Evolutionary conservation across 2,888 invertebrate genomes (phyloP), one percentile per base, ranked within the genome.

Genomic region (Branchinecta sandiegonensis): DNA sequence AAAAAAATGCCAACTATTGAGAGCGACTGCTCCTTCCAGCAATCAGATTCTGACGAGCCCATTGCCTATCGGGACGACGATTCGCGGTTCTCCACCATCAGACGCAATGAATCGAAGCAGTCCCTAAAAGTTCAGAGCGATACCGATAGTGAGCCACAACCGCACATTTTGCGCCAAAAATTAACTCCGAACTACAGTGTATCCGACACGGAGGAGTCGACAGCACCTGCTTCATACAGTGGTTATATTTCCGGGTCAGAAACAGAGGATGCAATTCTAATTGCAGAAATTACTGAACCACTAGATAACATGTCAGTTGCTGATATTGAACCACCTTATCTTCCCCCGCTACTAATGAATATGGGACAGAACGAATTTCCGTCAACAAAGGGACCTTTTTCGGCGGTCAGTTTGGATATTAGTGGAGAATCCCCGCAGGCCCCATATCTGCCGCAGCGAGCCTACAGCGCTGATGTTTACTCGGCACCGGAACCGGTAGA

Each of bases 321-420:
- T 9, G n/a, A 14, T 56, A 17, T 56, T 14, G 56, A 56, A n/a
- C 14, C 17, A 17, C 8, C 56, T 56, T n/a, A 56, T 8, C 17
- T 56, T n/a, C n/a, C n/a, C n/a, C 14, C 17, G 17, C 56, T 17
- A n/a, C 8, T 56, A 56, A 56, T 56, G n/a, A 37, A 37, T 5
- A 8, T 17, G n/a, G 17, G 14, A 14, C 56, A n/a, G 17, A 56
- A 56, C 17, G 56, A 56, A 56, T 56, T 56, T 56, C 56, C 56
- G 8, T 14, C 17, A 14, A 10, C 56, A 56, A 56, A 56, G 17
- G 56, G 56, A 56, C 56, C 56, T 56, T 14, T 56, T 9, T 14
- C 56, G n/a, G 56, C 56, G 8, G n/a, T 17, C n/a, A 56, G 56
- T 56, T 17, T 56, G n/a, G 56, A 56, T 17, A 56, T 56, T 56